These are phyloP conservation scores for Megamerina dolium DNA, from an alignment of 2,888 invertebrate genomes.

Conservation along the genomic window DNA sequence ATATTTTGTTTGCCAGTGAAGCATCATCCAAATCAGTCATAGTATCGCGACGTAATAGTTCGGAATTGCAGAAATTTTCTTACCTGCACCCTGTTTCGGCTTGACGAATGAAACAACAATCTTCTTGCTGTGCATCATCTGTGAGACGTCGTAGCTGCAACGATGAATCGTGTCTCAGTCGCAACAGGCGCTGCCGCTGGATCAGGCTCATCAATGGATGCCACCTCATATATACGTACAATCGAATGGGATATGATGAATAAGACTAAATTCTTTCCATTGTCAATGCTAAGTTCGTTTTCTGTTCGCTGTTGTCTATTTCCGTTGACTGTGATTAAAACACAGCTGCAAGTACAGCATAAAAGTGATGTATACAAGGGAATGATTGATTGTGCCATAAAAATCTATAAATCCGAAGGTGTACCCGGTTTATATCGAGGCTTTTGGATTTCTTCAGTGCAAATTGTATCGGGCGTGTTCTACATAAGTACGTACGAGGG, in stretches of 20 bases:
- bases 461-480: slow-evolving; percentile 78
- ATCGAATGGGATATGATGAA: slow-evolving; percentile 99
- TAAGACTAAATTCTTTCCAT: slow-evolving; percentile 85
- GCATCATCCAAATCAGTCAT: too few relatives aligned
- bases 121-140: too few relatives aligned
- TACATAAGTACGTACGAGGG: slow-evolving; percentile 94
- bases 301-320: slow-evolving; percentile 68
- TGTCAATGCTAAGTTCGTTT: slow-evolving; percentile 74
- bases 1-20: too few relatives aligned
- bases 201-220: slow-evolving; percentile 26
- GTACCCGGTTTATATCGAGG: slow-evolving; percentile 83
- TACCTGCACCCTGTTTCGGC: too few relatives aligned
- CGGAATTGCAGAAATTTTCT: too few relatives aligned
- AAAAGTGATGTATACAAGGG: slow-evolving; percentile 77
- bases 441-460: slow-evolving; percentile 90
- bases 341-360: slow-evolving; percentile 79
- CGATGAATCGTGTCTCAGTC: slow-evolving; percentile 26
- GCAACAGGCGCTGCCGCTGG: slow-evolving; percentile 23
- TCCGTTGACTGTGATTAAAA: slow-evolving; percentile 90
- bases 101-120: too few relatives aligned
- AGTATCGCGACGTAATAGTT: too few relatives aligned
- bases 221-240: slow-evolving; percentile 60
- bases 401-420: slow-evolving; percentile 82
- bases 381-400: slow-evolving; percentile 81
- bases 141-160: slow-evolving; percentile 3